Base-by-base conservation (phyloP, 2,888 invertebrate species). In the Parnassius orleans region DNA sequence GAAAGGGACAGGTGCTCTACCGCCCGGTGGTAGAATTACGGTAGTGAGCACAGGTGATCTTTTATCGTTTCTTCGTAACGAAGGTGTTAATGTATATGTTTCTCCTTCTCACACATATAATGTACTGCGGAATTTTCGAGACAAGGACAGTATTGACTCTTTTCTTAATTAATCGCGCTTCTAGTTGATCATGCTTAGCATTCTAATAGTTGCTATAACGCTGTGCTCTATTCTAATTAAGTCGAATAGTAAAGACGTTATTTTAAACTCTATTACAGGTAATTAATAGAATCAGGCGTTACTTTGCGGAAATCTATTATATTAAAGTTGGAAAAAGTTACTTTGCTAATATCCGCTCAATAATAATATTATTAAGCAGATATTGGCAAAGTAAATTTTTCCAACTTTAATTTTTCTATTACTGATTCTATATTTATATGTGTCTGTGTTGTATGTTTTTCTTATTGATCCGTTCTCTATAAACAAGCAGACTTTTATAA, bases 41-140 rank as follows among this genome's bases (percentile, higher is more conserved):
- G 92, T 90, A 91, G 92, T 91, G 88, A 92, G 86, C 92, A 92
- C 89, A 90, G 90, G 89, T 91, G 92, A 92, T 90, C 92, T 91
- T 92, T 90, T 84, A 86, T 78, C 79, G 86, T 87, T 87, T 84
- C 83, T 84, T 81, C 71, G 74, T 66, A 77, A 76, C 76, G 82
- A 74, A 85, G 83, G 86, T 85, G 84, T 81, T 80, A 86, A 86
- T 85, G 70, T 89, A 87, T 80, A 82, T 65, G 76, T 74, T 66
- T 84, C 89, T 83, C 89, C 75, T 79, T 89, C 81, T 74, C 47
- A 66, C 79, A 65, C 60, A 69, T 71, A 66, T 63, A 64, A 66
- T 67, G 69, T 66, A 66, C 53, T 52, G 53, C 61, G 64, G 55
- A 61, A 46, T 42, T 69, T 72, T 65, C 72, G 84, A 84, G 87